Evolutionary conservation across 1,140 invertebrate species (phyloP).

Genomic region (Reticulitermes speratus): DNA sequence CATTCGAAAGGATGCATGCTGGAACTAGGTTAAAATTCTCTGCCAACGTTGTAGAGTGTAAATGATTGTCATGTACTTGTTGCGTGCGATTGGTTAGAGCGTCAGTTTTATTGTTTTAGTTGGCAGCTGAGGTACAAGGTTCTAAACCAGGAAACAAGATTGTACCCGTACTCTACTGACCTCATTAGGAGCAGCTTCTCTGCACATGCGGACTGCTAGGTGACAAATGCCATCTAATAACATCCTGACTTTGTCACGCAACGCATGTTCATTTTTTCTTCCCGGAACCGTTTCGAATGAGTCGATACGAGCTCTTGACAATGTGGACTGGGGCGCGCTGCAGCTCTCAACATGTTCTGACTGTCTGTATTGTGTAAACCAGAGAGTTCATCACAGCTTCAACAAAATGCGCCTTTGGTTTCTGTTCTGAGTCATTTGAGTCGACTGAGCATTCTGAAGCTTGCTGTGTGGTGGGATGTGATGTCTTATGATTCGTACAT

Average conservation of each 20-base stretch:
- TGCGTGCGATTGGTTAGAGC: not conserved
- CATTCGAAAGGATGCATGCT: no score
- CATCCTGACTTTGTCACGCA: not conserved
- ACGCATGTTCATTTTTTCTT: not conserved
- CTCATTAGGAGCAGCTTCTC: not conserved
- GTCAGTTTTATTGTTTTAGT: not conserved
- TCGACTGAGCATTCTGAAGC: no score
- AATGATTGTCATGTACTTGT: not conserved
- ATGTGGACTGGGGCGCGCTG: no score
- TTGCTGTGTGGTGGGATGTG: no score
- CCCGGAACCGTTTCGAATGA: not conserved
- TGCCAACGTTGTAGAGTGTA: no score
- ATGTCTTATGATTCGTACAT: no score
- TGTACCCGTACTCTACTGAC: not conserved
- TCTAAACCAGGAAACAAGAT: not conserved
- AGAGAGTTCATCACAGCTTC: no score
- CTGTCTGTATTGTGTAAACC: no score
- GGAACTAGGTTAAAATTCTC: no score
- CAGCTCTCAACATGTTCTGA: no score
- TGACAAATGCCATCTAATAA: not conserved
- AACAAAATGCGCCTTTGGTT: no score
- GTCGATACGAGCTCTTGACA: not conserved
- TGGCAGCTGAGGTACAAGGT: not conserved
- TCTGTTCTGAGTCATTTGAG: no score
- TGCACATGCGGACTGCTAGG: not conserved